Evolutionary conservation across 2,113 vertebrate species (phyloP).

Genomic region (Manacus vitellinus): DNA sequence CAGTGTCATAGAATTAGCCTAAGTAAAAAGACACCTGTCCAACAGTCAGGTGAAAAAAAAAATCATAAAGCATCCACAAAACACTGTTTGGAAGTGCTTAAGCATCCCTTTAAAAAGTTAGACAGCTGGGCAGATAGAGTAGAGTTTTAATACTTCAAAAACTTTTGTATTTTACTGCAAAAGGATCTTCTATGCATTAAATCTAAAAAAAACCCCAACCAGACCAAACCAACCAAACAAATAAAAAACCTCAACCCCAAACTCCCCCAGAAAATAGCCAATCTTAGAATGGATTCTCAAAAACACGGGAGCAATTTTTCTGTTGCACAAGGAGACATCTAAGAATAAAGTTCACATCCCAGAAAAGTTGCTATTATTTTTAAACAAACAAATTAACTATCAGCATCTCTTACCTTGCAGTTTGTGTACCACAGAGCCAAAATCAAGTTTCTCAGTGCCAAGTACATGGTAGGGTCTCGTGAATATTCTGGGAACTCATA

Average conservation of each 20-base stretch:
- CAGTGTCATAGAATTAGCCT: not conserved
- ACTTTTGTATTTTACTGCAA: not conserved
- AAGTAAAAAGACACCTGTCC: not conserved
- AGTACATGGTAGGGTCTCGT: slow-evolving; percentile 95
- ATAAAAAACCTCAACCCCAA: not conserved
- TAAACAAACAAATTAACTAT: not conserved
- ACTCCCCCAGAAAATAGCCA: not conserved
- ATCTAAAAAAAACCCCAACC: not conserved
- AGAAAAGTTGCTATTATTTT: not conserved
- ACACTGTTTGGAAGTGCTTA: not conserved
- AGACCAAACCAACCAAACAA: not conserved
- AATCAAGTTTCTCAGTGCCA: slow-evolving; percentile 94
- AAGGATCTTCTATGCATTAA: not conserved
- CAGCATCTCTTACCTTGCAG: slow-evolving; percentile 81
- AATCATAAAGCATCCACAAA: not conserved
- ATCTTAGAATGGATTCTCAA: not conserved
- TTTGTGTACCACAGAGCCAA: slow-evolving; percentile 91
- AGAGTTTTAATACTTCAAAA: not conserved
- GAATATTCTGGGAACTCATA: slow-evolving; percentile 99
- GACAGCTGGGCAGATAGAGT: not conserved
- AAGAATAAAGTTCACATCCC: not conserved
- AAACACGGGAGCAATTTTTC: not conserved
- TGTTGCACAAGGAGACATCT: not conserved
- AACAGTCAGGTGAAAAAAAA: not conserved
- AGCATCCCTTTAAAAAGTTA: not conserved